Conservation (phyloP, 2,113 vertebrate species). For the Epinephelus moara region DNA sequence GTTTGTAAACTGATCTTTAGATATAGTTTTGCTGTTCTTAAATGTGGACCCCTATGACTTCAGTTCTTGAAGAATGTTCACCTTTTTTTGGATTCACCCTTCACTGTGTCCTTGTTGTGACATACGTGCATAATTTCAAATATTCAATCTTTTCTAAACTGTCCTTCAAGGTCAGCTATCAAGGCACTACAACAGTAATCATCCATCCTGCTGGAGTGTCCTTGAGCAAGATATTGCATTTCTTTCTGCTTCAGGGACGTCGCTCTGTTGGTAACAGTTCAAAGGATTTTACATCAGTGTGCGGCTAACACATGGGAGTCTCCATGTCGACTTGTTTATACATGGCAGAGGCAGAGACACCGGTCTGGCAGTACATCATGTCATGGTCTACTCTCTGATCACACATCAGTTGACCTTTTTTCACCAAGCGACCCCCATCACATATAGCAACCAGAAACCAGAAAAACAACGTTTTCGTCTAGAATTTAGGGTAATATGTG, state of each 20-base stretch:
- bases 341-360: neutral
- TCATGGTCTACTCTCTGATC: neutral
- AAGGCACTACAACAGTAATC: slow-evolving; percentile 3
- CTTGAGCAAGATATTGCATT: neutral
- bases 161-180: slow-evolving; percentile 2
- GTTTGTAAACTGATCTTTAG: too few species aligned
- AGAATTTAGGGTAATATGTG: too few species aligned
- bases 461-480: too few species aligned
- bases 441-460: neutral
- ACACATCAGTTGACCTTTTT: neutral
- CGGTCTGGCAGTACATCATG: neutral
- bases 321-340: neutral
- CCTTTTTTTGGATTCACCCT: too few species aligned
- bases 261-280: neutral
- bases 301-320: neutral
- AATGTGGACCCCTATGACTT: too few species aligned
- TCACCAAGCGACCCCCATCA: neutral
- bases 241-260: neutral
- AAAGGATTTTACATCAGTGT: neutral
- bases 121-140: neutral
- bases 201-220: slow-evolving; percentile 1
- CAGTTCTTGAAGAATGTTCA: too few species aligned
- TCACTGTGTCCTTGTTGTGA: neutral
- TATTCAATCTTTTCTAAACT: neutral
- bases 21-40: too few species aligned